A percentile compares a stretch with the other conserved stretches of the same genome.
phyloP scores from a whole-genome alignment of 2,888 invertebrate genomes.

The Automeris io region DNA sequence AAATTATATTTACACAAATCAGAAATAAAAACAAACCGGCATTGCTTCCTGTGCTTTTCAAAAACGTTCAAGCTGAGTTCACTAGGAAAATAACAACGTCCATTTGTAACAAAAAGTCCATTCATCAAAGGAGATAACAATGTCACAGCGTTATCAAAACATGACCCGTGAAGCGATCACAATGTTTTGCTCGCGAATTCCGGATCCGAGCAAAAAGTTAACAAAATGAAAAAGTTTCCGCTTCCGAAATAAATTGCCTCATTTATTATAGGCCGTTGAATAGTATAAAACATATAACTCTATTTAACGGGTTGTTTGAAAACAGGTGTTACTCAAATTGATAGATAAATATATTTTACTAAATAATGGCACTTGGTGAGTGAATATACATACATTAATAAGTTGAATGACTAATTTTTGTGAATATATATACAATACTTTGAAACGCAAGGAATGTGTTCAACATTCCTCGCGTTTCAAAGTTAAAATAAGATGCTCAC shows the following conservation, averaged over 20 bases:
- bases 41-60: conserved; percentile 28
- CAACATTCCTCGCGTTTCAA: too few species aligned
- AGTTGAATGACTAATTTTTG: too few species aligned
- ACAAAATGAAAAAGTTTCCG: conserved; percentile 56
- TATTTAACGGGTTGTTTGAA: conserved; percentile 25
- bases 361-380: too few species aligned
- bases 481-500: too few species aligned
- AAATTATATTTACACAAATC: background rate
- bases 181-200: conserved; percentile 58
- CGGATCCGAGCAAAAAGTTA: conserved; percentile 52
- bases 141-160: conserved; percentile 71
- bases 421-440: too few species aligned
- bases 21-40: conserved; percentile 8
- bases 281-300: conserved; percentile 16
- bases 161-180: conserved; percentile 67
- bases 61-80: conserved; percentile 47
- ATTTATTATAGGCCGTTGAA: conserved; percentile 43
- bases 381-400: too few species aligned
- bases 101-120: conserved; percentile 72
- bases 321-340: conserved; percentile 23
- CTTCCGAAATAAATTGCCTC: conserved; percentile 49
- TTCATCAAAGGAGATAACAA: conserved; percentile 72
- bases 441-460: too few species aligned
- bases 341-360: too few species aligned
- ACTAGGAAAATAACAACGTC: conserved; percentile 64